Base-by-base conservation (phyloP, 2,113 vertebrate species). In the Phasianus colchicus region DNA sequence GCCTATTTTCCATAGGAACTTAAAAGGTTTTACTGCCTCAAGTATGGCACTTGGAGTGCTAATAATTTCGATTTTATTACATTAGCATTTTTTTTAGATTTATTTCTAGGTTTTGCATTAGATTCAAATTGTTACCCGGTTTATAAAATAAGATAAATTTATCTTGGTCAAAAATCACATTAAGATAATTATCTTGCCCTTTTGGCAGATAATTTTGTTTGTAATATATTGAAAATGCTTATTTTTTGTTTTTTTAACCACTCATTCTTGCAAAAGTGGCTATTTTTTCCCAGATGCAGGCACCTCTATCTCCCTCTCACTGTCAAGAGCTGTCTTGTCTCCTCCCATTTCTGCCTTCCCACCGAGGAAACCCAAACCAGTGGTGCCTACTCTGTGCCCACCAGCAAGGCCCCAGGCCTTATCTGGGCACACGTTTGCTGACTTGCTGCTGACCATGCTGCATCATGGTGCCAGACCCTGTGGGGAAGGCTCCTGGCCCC, bases 61-160 rank as follows among this genome's bases (percentile, higher is more conserved):
- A 96, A 96, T 97, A 96, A 97, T 96, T 96, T 93, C 18, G 5
- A 87, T 95, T 96, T 96, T 97, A 96, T 97, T 96, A 95, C 96
- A 97, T 97, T 97, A 97, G 88, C 96, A 97, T 97, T 96, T 97
- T 96, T 96, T 95, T 96, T 91, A 95, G 93, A 97, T 97, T 97
- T 97, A 96, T 97, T 97, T 96, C 90, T 83, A 94, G 86, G 76
- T 92, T 97, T 97, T 97, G 96, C 95, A 96, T 96, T 96, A 96
- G 93, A 96, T 90, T 97, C 93, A 96, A 96, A 97, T 96, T 88
- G 91, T 86, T 96, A 93, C 45, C 80, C 82, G 67, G 96, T 96
- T 96, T 93, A 88, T 94, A 96, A 96, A 96, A 96, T 95, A 96
- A 94, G 79, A 96, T 80, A 95, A 90, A 96, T 97, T 95, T 92